These are phyloP conservation scores for Oceanites oceanicus DNA, from an alignment of 2,113 vertebrate genomes.

Conservation along the genomic window DNA sequence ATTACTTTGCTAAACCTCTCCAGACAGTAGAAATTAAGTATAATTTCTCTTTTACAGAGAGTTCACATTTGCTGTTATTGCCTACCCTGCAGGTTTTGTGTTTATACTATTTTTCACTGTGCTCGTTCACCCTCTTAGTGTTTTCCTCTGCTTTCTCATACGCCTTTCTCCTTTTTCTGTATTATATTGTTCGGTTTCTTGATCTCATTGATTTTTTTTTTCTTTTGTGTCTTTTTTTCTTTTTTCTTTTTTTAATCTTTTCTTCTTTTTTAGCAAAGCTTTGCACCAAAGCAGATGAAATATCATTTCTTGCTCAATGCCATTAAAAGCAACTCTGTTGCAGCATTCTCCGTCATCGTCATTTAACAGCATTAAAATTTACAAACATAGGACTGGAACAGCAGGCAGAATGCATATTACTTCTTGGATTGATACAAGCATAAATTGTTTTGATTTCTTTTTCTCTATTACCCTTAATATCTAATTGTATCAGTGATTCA, in stretches of 20 bases:
- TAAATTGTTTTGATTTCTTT: not conserved
- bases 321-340: not conserved
- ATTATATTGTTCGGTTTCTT: not conserved
- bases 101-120: not conserved
- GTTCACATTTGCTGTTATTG: not conserved
- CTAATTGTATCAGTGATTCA: not conserved
- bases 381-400: not conserved
- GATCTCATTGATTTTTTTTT: not conserved
- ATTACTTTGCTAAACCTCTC: not conserved
- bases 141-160: not conserved
- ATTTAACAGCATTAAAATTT: not conserved
- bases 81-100: not conserved
- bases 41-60: not conserved
- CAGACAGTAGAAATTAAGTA: not conserved
- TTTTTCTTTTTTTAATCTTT: rapidly evolving
- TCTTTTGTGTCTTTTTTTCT: too few relatives aligned
- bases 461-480: not conserved
- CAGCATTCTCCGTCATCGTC: not conserved
- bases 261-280: not conserved
- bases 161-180: not conserved
- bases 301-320: not conserved
- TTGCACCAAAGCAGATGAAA: not conserved
- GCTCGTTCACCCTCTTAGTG: not conserved
- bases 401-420: not conserved
- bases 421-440: not conserved